Evolutionary conservation across 1,140 invertebrate genomes (phyloP), one percentile per base, ranked within the genome.

Genomic region (Pogonognathellus flavescens): DNA sequence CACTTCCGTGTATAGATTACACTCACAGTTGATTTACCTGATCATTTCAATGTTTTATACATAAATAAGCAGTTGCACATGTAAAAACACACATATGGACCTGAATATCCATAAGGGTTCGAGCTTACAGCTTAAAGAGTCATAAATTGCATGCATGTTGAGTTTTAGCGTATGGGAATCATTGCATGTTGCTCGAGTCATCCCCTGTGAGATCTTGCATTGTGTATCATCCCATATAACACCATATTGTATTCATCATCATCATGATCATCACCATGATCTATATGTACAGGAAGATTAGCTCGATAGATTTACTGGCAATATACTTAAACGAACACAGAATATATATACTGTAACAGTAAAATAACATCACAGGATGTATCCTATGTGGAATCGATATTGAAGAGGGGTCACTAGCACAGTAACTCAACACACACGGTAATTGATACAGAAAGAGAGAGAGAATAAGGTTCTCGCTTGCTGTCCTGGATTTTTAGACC

Each of bases 1-100:
- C 31, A 76, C 70, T 76, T 76, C 70, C 70, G 70, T 76, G 70
- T n/a, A n/a, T 76, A 49, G 70, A 76, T 76, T 76, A 76, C 31
- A 41, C 31, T 41, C 70, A 50, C 13, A 50, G 70, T 41, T 41
- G 31, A 41, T 41, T 41, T 41, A 41, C 31, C 31, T 41, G 31
- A 41, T 41, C 31, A 41, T 41, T 41, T 41, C 1, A 41, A 41
- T 41, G 31, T 41, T 41, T 41, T 41, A 76, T 76, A 49, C 70
- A 76, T 16, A 55, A 16, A 41, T 41, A 41, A 41, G 31, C 31
- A 55, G 53, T 66, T 13, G 1, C 62, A 22, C 18, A 60, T 60
- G 59, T 60, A 20, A 25, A 66, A 25, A 66, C 25, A 66, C 62
- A 66, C 62, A 66, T 20, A 25, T 66, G 62, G 20, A 20, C 62